Evolutionary conservation across 1,140 invertebrate species (phyloP), one percentile per base, ranked within the genome.

Genomic region (Sinella curviseta): DNA sequence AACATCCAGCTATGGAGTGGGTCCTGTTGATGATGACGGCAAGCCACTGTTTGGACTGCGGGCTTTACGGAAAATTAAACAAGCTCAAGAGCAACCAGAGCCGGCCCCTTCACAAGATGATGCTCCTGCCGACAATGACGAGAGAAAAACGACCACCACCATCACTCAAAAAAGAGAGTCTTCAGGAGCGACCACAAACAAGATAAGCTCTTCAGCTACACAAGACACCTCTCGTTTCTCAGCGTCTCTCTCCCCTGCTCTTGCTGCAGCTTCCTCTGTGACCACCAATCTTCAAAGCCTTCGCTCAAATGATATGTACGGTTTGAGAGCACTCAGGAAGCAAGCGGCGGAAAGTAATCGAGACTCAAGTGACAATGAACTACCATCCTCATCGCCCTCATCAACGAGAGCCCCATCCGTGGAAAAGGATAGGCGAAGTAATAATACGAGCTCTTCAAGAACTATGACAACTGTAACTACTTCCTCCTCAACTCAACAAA

Each of bases 1-100:
- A 65, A 93, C 92, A 8, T 94, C 93, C 0, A 92, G 93, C 85
- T 94, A 94, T 85, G 93, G 94, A 0, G 91, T 93, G 1, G 93
- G 93, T 1, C 93, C 94, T 54, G 92, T 92, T 3, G 93, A 94
- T 85, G 92, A 93, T 81, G 90, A 93, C 82, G 92, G 93, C n/a
- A 87, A 89, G 77, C 93, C 92, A 3, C 87, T 94, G 30, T 94
- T 94, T 86, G 93, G 93, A 48, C 89, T 94, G 74, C 90, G 90
- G 84, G 93, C 93, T 48, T 88, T 94, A 55, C 89, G 92, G 80
- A 90, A 83, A 78, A 81, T 82, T n/a, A 83, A 82, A 81, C 76
- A 81, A 34, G 76, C 75, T 36, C 76, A 83, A 60, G 80, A 83
- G 24, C 24, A 31, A 77, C 4, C 24, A n/a, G 57, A 60, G 24